phyloP scores from a whole-genome alignment of 2,797 vertebrate species.

The Megaceryle alcyon region DNA sequence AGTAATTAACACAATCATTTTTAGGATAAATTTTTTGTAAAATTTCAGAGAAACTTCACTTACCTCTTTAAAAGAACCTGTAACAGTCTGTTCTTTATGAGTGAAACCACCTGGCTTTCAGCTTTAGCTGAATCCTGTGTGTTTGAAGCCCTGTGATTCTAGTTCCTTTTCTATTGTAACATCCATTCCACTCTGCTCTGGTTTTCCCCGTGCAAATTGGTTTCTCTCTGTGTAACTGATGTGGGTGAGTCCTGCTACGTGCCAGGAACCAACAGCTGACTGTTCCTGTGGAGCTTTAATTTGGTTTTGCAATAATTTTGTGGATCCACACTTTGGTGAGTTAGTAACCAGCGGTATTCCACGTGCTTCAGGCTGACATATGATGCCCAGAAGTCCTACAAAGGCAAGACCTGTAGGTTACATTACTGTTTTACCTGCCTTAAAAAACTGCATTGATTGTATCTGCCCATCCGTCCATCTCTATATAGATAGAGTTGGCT shows the following conservation, averaged over 20 bases:
- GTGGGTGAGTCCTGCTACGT: background rate
- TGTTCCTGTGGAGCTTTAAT: background rate
- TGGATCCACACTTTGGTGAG: background rate
- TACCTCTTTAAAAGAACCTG: background rate
- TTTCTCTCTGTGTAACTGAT: conserved; percentile 31
- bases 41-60: background rate
- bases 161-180: background rate
- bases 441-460: background rate
- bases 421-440: background rate
- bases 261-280: background rate
- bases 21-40: background rate
- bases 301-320: background rate
- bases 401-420: background rate
- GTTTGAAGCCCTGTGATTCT: background rate
- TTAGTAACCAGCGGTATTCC: background rate
- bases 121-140: background rate
- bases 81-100: background rate
- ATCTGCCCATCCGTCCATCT: background rate
- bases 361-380: background rate
- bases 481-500: background rate
- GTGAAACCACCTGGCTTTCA: background rate
- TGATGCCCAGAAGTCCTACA: background rate
- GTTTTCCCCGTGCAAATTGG: background rate
- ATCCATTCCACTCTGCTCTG: background rate
- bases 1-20: background rate